Conservation (phyloP, 2,113 vertebrate genomes). For the Talpa occidentalis region DNA sequence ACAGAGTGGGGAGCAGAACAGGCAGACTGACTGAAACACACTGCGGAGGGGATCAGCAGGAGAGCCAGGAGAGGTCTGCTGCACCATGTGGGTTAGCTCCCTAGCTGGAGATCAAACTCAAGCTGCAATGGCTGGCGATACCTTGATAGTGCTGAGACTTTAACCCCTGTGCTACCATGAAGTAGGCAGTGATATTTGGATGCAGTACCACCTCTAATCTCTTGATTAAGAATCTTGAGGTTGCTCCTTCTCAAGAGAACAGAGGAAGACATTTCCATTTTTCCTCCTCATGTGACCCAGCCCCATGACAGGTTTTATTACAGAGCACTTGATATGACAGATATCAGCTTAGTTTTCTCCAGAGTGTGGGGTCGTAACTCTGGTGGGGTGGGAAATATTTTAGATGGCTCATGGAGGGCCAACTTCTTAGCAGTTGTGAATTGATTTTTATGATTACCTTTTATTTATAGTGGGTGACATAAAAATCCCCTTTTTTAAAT, state of each 20-base stretch:
- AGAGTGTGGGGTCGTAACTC: not conserved
- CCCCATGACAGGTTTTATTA: too few species aligned
- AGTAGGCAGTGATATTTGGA: not conserved
- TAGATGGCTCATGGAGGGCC: not conserved
- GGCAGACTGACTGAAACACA: too few species aligned
- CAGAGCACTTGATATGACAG: not conserved
- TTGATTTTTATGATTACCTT: constrained; percentile 39
- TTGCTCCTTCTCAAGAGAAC: not conserved
- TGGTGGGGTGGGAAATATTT: not conserved
- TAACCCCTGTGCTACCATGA: too few species aligned
- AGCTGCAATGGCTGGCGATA: too few species aligned
- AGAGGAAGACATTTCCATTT: constrained; percentile 3
- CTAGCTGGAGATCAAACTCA: too few species aligned
- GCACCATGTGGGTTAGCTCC: too few species aligned
- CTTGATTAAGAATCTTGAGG: not conserved
- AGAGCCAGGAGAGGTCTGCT: too few species aligned
- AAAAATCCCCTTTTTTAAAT: not conserved
- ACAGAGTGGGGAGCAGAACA: too few species aligned
- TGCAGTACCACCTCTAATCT: not conserved
- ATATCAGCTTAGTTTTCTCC: not conserved
- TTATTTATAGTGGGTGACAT: not conserved
- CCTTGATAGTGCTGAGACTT: too few species aligned
- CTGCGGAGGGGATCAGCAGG: too few species aligned
- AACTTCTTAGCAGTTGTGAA: not conserved
- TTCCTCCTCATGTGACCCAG: too few species aligned